A percentile compares a stretch with the other conserved stretches of the same genome.
phyloP scores from a whole-genome alignment of 2,888 invertebrate genomes.

The Lasioglossum vierecki region DNA sequence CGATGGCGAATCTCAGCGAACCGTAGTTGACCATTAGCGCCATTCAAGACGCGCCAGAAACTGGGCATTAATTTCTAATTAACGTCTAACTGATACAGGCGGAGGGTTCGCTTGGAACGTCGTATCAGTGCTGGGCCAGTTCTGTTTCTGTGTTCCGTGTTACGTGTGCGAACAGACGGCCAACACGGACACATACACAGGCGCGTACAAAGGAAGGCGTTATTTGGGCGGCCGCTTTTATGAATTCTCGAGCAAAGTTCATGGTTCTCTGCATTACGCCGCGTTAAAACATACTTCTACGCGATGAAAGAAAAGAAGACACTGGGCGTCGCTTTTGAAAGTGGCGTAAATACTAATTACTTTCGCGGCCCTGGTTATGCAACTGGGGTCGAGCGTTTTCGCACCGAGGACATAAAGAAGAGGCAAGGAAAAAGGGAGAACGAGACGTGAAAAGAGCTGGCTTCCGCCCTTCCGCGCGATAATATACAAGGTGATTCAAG shows the following conservation, averaged over 20 bases:
- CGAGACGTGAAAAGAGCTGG: conserved; percentile 50
- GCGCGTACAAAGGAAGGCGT: neutral
- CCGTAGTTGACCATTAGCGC: conserved; percentile 74
- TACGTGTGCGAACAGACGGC: neutral
- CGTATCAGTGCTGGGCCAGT: neutral
- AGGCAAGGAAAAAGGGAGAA: conserved; percentile 38
- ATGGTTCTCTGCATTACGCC: conserved; percentile 62
- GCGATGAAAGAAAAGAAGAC: conserved; percentile 65
- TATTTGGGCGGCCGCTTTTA: conserved; percentile 49
- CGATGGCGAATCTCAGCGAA: conserved; percentile 61
- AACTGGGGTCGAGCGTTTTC: conserved; percentile 59
- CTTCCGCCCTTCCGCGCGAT: conserved; percentile 43
- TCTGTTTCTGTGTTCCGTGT: neutral
- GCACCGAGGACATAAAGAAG: conserved; percentile 33
- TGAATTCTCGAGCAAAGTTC: conserved; percentile 63
- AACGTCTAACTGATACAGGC: conserved; percentile 72
- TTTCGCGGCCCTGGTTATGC: conserved; percentile 54
- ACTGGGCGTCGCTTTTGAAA: conserved; percentile 60
- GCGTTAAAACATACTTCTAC: conserved; percentile 65
- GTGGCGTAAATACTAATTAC: conserved; percentile 73
- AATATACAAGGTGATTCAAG: conserved; percentile 17
- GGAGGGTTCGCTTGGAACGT: conserved; percentile 12
- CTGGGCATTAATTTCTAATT: conserved; percentile 80
- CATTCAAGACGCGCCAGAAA: conserved; percentile 71
- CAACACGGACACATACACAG: too few relatives aligned